Percentiles rank a stretch among this genome's conserved stretches.
These are phyloP conservation scores for Xiphias gladius DNA, from an alignment of 2,113 vertebrate genomes.

Conservation along the genomic window DNA sequence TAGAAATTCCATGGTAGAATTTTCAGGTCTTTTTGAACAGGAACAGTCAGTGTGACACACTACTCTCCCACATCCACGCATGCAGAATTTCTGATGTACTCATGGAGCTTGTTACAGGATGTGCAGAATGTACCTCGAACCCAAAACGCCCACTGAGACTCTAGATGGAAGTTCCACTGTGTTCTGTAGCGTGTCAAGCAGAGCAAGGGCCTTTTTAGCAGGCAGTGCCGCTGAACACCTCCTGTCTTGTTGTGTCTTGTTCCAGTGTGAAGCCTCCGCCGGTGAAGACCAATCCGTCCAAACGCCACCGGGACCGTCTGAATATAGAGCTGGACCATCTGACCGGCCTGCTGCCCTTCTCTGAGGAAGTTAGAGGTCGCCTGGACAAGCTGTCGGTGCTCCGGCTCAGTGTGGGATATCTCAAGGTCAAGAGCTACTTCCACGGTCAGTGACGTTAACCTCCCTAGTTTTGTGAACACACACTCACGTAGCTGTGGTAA, in stretches of 20 bases:
- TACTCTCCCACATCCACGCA: not conserved
- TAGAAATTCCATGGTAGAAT: constrained; percentile 1
- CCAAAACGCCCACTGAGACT: not conserved
- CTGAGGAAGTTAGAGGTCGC: constrained; percentile 68
- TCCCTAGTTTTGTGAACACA: not conserved
- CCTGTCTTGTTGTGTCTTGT: not conserved
- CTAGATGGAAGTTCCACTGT: constrained; percentile 10
- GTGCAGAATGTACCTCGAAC: not conserved
- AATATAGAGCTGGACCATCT: constrained; percentile 82
- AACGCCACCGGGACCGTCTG: constrained; percentile 80
- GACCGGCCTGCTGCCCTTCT: constrained; percentile 81
- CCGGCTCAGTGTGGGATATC: constrained; percentile 80
- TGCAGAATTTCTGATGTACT: not conserved
- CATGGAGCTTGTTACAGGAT: not conserved
- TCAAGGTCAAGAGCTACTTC: constrained; percentile 82
- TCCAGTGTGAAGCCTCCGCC: constrained; percentile 31
- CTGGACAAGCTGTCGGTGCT: constrained; percentile 85
- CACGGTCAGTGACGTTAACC: constrained; percentile 59
- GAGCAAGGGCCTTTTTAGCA: not conserved
- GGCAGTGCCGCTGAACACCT: not conserved
- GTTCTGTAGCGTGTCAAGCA: constrained; percentile 1
- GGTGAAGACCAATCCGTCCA: constrained; percentile 82
- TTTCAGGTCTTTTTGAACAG: not conserved
- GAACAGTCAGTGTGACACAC: constrained; percentile 2
- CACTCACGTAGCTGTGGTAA: not conserved